Percentiles rank a stretch among this genome's conserved stretches.
phyloP scores from a whole-genome alignment of 2,797 vertebrate species.

The Chanos chanos region DNA sequence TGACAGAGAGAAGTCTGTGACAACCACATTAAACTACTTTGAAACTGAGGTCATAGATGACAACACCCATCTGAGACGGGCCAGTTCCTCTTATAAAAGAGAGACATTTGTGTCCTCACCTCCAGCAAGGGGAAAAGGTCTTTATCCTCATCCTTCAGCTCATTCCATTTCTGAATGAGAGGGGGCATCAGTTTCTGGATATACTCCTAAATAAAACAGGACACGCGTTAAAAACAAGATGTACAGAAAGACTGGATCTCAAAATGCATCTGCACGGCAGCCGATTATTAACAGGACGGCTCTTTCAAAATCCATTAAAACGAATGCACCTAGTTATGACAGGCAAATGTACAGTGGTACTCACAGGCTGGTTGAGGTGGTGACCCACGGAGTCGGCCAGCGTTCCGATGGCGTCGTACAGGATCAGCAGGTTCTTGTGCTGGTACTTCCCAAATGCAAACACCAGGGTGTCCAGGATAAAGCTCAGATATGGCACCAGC shows the following conservation, averaged over 20 bases:
- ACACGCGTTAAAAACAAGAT: neutral
- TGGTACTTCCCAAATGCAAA: constrained; percentile 96
- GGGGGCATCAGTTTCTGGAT: constrained; percentile 97
- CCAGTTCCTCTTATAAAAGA: too few species aligned
- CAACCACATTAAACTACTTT: neutral
- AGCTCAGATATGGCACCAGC: constrained; percentile 92
- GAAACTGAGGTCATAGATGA: too few species aligned
- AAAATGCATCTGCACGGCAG: neutral
- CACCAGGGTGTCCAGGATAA: constrained; percentile 91
- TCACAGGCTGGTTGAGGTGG: constrained; percentile 90
- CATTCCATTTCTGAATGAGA: constrained; percentile 94
- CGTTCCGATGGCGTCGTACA: constrained; percentile 94
- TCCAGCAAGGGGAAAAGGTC: constrained; percentile 91
- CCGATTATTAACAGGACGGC: too few species aligned
- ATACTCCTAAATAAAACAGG: constrained; percentile 75
- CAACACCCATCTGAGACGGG: neutral
- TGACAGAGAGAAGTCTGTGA: neutral
- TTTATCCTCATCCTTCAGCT: constrained; percentile 94
- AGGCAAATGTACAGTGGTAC: too few species aligned
- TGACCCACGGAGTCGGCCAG: constrained; percentile 93
- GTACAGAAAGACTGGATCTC: neutral
- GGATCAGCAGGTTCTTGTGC: constrained; percentile 94
- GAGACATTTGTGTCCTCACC: too few species aligned
- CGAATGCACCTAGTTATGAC: too few species aligned
- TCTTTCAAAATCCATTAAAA: too few species aligned